Conservation (phyloP, 1,140 invertebrate species). For the Drosophila bocqueti region DNA sequence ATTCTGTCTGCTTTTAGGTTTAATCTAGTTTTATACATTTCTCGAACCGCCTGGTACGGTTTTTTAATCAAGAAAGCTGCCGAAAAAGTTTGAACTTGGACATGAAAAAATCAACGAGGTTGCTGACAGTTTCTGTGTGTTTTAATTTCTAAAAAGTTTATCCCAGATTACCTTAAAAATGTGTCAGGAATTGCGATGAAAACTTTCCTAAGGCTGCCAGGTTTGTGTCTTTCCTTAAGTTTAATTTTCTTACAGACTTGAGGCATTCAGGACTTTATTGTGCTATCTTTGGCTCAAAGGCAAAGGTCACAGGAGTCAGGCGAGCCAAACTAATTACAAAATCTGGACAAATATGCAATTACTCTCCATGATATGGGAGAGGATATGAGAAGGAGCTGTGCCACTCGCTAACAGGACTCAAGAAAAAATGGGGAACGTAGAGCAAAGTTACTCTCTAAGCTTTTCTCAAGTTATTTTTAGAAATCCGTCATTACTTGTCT, state of each 20-base stretch:
- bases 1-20: background rate
- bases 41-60: background rate
- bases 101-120: background rate
- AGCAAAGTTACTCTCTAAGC: too few species aligned
- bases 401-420: background rate
- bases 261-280: too few species aligned
- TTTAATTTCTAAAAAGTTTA: slow-evolving; percentile 17
- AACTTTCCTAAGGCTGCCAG: background rate
- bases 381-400: background rate
- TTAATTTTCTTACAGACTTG: background rate
- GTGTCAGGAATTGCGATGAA: too few species aligned
- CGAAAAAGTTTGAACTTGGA: slow-evolving; percentile 1
- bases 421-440: background rate
- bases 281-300: background rate
- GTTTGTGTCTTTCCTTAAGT: background rate
- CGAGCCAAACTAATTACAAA: slow-evolving; percentile 27
- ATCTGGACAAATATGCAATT: slow-evolving; percentile 37
- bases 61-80: slow-evolving; percentile 16
- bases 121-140: background rate
- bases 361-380: slow-evolving; percentile 11
- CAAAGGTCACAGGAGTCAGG: background rate
- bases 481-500: too few species aligned
- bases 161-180: background rate
- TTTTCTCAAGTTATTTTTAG: too few species aligned
- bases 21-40: background rate